Evolutionary conservation across 2,888 invertebrate species (phyloP), one percentile per base, ranked within the genome.

Genomic region (Ormyrus labotus): DNA sequence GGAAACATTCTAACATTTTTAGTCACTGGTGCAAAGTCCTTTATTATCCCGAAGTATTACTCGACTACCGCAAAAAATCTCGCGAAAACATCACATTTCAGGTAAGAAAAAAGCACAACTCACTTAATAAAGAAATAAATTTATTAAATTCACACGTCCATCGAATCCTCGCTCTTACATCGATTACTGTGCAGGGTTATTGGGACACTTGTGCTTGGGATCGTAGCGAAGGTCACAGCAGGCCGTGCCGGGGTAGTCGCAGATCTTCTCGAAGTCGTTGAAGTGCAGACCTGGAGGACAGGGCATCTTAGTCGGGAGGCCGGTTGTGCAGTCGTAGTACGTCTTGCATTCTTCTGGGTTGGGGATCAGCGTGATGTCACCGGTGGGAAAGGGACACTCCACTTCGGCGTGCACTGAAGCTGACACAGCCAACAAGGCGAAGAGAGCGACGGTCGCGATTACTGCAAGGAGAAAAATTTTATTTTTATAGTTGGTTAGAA

Each of bases 261-360:
- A 71, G 6, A 13, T 45, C 13, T 51, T 51, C 6, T 13, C 53
- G 19, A 7, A 9, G 6, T 71, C 53, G 45, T 71, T 71, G 53
- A 71, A 71, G 19, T 71, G 61, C 45, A 71, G 45, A 51, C 71
- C 71, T 10, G 6, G 9, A 13, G 61, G 71, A 11, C 71, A 71
- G 5, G 19, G 8, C 61, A 61, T 71, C 45, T 51, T 1, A 1
- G 53, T 13, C 6, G 71, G 60, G 2, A 50, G 4, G 5, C 61
- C 71, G 9, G 10, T 34, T 0, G 19, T 19, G 11, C 71, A 71
- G 45, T 19, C 11, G 34, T 61, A 71, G 45, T 61, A 71, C 2
- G 34, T 61, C 5, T 13, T 57, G 48, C 71, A 71, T 6, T 71
- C n/a, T 34, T 51, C 8, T 0, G 61, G 71, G 53, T 71, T 51